A percentile compares a stretch with the other conserved stretches of the same genome.
These are phyloP conservation scores for Hetaerina titia DNA, from an alignment of 2,888 invertebrate genomes.

Conservation along the genomic window DNA sequence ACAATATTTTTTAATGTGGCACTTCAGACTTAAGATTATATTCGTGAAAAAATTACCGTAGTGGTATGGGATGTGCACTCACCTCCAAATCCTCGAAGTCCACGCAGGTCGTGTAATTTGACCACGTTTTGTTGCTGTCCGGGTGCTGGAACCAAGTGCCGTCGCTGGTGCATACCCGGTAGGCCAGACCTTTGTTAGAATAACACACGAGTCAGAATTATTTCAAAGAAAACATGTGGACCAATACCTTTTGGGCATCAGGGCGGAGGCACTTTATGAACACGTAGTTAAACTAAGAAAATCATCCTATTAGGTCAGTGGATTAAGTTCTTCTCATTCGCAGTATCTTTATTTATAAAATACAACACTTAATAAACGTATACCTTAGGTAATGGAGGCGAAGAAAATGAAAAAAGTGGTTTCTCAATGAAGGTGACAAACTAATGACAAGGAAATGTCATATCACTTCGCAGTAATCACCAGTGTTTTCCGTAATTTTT, in stretches of 20 bases:
- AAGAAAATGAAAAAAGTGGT: too few relatives aligned
- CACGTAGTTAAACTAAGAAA: too few relatives aligned
- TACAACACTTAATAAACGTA: too few relatives aligned
- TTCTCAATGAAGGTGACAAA: too few relatives aligned
- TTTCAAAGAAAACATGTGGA: neutral
- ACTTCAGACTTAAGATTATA: neutral
- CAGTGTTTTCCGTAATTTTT: too few relatives aligned
- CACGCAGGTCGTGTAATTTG: conserved; percentile 94
- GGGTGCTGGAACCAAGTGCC: conserved; percentile 93
- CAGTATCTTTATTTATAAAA: too few relatives aligned
- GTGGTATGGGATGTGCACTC: conserved; percentile 74
- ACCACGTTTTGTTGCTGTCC: conserved; percentile 87
- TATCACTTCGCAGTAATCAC: too few relatives aligned
- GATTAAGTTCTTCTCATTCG: too few relatives aligned
- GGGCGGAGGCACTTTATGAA: too few relatives aligned
- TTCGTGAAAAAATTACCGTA: neutral
- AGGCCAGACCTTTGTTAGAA: conserved; percentile 83
- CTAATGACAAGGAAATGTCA: too few relatives aligned
- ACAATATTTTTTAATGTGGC: neutral
- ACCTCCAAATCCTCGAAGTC: conserved; percentile 85
- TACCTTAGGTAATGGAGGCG: too few relatives aligned
- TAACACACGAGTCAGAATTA: neutral
- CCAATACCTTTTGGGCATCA: neutral
- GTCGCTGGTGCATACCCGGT: conserved; percentile 88
- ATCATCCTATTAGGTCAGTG: too few relatives aligned